A percentile compares a stretch with the other conserved stretches of the same genome.
Evolutionary conservation across 1,140 invertebrate species (phyloP).

Genomic region (Colletes gigas): DNA sequence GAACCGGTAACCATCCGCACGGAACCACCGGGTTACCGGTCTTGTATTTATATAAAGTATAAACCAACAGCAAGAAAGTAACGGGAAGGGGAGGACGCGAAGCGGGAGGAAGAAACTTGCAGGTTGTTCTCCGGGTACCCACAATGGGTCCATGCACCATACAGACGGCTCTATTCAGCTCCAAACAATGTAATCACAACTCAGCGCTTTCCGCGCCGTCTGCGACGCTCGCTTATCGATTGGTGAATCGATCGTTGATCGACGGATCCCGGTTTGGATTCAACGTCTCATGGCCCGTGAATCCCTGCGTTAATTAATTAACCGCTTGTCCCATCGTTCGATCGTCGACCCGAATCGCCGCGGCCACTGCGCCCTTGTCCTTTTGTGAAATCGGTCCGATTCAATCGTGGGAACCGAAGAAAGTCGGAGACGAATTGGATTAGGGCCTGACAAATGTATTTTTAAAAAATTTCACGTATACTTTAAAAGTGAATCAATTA

Average conservation of each 20-base stretch:
- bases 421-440: neutral
- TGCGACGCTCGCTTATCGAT: constrained; percentile 63
- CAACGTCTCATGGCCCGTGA: constrained; percentile 52
- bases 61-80: constrained; percentile 56
- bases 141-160: constrained; percentile 68
- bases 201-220: constrained; percentile 70
- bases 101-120: constrained; percentile 31
- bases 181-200: constrained; percentile 76
- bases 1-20: constrained; percentile 61
- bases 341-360: constrained; percentile 8
- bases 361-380: neutral
- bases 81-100: neutral
- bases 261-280: constrained; percentile 54
- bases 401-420: constrained; percentile 4
- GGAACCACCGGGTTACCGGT: constrained; percentile 66
- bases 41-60: constrained; percentile 72
- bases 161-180: constrained; percentile 72
- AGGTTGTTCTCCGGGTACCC: constrained; percentile 56
- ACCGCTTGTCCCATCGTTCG: constrained; percentile 46
- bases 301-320: constrained; percentile 64
- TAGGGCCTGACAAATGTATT: too few species aligned
- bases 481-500: too few species aligned
- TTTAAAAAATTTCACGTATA: too few species aligned
- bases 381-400: constrained; percentile 17
- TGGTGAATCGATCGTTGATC: constrained; percentile 67